Percentiles rank a stretch among this genome's conserved stretches.
Conservation (phyloP, 2,888 invertebrate genomes). For the Watsonalla cultraria region DNA sequence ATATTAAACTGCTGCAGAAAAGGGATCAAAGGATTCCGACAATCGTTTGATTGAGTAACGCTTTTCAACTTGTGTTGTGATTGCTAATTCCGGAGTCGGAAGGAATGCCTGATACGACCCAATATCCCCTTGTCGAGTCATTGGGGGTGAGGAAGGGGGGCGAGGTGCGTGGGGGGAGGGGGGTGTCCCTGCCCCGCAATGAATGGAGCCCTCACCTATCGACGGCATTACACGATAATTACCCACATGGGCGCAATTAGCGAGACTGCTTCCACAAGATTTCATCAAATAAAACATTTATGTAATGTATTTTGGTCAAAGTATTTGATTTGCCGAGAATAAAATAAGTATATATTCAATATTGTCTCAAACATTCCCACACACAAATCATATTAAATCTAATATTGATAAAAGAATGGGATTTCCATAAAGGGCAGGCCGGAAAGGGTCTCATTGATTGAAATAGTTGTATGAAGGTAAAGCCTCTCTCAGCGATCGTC, state of each 20-base stretch:
- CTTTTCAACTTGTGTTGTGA: not conserved
- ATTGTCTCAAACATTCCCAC: no score
- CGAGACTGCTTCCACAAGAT: not conserved
- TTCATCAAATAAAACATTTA: not conserved
- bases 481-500: no score
- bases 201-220: not conserved
- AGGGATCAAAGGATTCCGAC: not conserved
- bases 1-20: not conserved
- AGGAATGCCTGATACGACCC: not conserved
- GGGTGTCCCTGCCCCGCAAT: not conserved
- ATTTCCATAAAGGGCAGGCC: no score
- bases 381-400: no score
- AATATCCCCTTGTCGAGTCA: not conserved
- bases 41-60: not conserved
- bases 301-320: no score
- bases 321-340: no score
- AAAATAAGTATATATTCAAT: no score
- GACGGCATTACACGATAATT: not conserved
- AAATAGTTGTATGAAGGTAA: no score
- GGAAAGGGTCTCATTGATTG: no score
- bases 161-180: not conserved
- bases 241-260: not conserved
- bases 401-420: no score
- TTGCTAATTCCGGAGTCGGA: not conserved
- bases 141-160: not conserved